phyloP scores from a whole-genome alignment of 2,888 invertebrate genomes.

The Troilus luridus region DNA sequence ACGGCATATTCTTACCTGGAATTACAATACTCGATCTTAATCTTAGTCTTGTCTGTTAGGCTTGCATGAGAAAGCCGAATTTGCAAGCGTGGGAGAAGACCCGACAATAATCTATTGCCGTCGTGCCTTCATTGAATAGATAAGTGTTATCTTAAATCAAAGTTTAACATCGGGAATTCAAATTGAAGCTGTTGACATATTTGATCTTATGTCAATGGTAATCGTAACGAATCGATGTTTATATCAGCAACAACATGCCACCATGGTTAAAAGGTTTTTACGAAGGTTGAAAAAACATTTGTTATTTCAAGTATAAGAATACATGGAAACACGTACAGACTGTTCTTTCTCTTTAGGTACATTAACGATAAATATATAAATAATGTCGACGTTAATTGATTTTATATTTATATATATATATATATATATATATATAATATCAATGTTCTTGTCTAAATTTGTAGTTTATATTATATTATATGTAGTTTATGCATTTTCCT shows the following conservation, averaged over 20 bases:
- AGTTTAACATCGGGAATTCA: not conserved
- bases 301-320: not conserved
- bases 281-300: not conserved
- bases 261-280: not conserved
- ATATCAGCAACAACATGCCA: not conserved
- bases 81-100: slow-evolving; percentile 19
- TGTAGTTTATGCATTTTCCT: no score
- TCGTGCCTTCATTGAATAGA: slow-evolving; percentile 21
- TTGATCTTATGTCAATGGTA: not conserved
- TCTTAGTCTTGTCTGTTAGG: not conserved
- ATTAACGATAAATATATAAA: no score
- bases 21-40: slow-evolving; percentile 14
- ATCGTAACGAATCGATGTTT: not conserved
- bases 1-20: not conserved
- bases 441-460: no score
- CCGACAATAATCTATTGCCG: not conserved
- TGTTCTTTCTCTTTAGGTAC: no score
- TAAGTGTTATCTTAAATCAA: slow-evolving; percentile 22
- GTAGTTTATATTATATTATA: no score
- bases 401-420: no score
- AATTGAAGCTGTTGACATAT: not conserved
- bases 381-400: no score
- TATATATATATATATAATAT: no score
- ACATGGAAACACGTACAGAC: no score
- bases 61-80: not conserved